Conservation (phyloP, 1,140 invertebrate species). For the Camponotus floridanus region DNA sequence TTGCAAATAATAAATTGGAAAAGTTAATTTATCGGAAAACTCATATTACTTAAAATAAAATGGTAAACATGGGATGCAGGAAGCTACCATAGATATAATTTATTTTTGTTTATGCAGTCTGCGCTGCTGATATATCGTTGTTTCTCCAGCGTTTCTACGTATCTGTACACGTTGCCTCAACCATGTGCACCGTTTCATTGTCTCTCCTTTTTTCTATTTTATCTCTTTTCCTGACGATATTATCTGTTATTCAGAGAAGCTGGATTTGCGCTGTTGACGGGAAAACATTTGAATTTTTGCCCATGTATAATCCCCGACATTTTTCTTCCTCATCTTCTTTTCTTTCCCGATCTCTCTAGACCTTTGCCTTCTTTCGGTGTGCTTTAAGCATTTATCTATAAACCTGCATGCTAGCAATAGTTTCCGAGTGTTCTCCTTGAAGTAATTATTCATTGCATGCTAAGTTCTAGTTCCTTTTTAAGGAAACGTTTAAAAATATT, state of each 20-base stretch:
- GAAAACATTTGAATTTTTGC: slow-evolving; percentile 66
- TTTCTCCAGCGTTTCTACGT: slow-evolving; percentile 5
- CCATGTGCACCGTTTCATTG: neutral
- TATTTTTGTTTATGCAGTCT: slow-evolving; percentile 35
- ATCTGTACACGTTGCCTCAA: neutral
- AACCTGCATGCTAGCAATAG: neutral
- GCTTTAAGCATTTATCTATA: slow-evolving; percentile 34
- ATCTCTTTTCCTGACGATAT: slow-evolving; percentile 40
- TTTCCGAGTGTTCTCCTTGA: neutral
- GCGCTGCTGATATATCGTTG: slow-evolving; percentile 1
- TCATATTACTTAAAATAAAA: slow-evolving; percentile 21
- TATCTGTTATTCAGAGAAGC: slow-evolving; percentile 61
- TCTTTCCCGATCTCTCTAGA: slow-evolving; percentile 12
- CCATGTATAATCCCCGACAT: slow-evolving; percentile 60
- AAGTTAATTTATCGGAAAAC: neutral
- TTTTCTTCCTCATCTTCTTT: slow-evolving; percentile 52
- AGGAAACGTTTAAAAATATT: neutral
- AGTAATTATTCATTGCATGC: neutral
- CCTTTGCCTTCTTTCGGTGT: neutral
- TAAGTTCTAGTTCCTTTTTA: neutral
- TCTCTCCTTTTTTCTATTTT: slow-evolving; percentile 26
- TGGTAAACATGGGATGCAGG: neutral
- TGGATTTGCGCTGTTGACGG: slow-evolving; percentile 45
- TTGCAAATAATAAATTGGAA: slow-evolving; percentile 1
- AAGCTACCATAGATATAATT: slow-evolving; percentile 8